Evolutionary conservation across 2,797 vertebrate genomes (phyloP), one percentile per base, ranked within the genome.

Genomic region (Darevskia nairensis): DNA sequence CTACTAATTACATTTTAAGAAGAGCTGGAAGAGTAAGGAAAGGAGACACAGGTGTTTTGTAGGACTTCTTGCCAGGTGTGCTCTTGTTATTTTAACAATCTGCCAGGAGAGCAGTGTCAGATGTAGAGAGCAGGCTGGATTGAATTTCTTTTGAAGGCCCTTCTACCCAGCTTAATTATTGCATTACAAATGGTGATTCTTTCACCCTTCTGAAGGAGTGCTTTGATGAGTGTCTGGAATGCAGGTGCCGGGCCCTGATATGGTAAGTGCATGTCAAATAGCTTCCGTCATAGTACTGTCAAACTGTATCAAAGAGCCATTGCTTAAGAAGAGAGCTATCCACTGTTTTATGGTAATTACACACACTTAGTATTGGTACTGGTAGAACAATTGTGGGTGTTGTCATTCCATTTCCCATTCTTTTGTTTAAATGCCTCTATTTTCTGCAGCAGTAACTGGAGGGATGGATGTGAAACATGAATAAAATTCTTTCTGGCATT

Each of bases 151-250:
- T 97, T 96, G 96, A 85, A 97, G 95, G 94, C 97, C 97, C 97
- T 97, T 97, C 96, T 97, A 97, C 95, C 95, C 97, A 96, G 97
- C 93, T 97, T 98, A 98, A 98, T 98, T 97, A 98, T 96, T 96
- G 96, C 90, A 90, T 97, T 97, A 97, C 97, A 98, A 98, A 98
- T 97, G 97, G 96, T 91, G 93, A 96, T 98, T 97, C 97, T 98
- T 98, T 98, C 96, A 96, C 94, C 96, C 94, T 86, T 93, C 87
- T 94, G 93, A 96, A 96, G 96, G 92, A 96, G 94, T 93, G 94
- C 94, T 97, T 96, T 97, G 96, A 97, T 97, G 95, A 96, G 96
- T 92, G 91, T 91, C 94, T 95, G 94, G 91, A 94, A 83, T 96
- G 93, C 96, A 97, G 96, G 96, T 97, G 95, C 92, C 76, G 87